Evolutionary conservation across 2,113 vertebrate genomes (phyloP), one percentile per base, ranked within the genome.

Genomic region (Zingel zingel): DNA sequence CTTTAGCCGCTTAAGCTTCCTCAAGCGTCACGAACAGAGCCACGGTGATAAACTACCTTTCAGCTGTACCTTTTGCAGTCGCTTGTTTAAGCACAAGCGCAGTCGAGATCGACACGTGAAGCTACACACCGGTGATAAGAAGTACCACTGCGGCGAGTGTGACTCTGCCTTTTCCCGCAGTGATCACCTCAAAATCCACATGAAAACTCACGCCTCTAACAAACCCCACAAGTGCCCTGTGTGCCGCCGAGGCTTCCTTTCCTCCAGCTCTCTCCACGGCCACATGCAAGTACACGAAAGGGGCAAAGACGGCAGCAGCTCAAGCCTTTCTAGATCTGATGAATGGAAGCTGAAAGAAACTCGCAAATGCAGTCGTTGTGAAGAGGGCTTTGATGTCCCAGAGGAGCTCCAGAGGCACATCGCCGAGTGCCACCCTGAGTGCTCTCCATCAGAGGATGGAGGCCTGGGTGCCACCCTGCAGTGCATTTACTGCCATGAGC

Each of bases 161-260:
- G 97, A 99, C 19, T 98, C 98, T 0, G 97, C 98, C 0, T 99
- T 99, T 94, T 99, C 98, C 45, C 96, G 98, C 87, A 99, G 98
- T 0, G 98, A 99, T 91, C 98, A 99, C 89, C 96, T 99, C 62
- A 99, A 99, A 95, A 99, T 99, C 91, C 98, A 99, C 94, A 95
- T 99, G 94, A 99, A 99, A 96, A 99, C 98, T 73, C 98, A 99
- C 95, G 97, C 97, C 1, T 97, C 98, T 92, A 97, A 97, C 96
- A 99, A 99, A 96, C 98, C 98, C 94, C 98, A 99, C 92, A 99
- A 99, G 93, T 99, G 98, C 96, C 97, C 97, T 86, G 97, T 99
- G 95, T 99, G 98, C 91, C 97, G 97, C 21, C 95, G 98, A 67
- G 98, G 98, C 39, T 99, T 99, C 92, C 96, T 98, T 61, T 98